These are phyloP conservation scores for Thymallus thymallus DNA, from an alignment of 2,113 vertebrate genomes.

Conservation along the genomic window DNA sequence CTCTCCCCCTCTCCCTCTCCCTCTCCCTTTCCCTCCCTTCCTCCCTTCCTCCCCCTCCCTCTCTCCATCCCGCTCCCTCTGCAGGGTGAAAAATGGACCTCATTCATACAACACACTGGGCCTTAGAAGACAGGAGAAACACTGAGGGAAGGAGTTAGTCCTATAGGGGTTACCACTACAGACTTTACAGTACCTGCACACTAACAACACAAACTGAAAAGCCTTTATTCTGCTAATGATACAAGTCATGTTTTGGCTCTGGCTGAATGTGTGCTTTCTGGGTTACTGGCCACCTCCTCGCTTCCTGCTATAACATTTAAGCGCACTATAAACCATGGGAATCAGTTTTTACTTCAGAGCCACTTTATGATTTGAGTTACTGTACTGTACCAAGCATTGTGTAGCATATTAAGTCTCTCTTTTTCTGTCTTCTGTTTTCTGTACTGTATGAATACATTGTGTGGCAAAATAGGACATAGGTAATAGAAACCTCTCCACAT, in stretches of 20 bases:
- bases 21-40: background rate
- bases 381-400: slow-evolving; percentile 40
- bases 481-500: slow-evolving; percentile 5
- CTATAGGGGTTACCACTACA: slow-evolving; percentile 1
- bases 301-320: slow-evolving; percentile 43
- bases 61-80: background rate
- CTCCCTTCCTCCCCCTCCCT: background rate
- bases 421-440: slow-evolving; percentile 25
- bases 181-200: slow-evolving; percentile 24
- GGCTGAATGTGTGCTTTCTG: slow-evolving; percentile 29
- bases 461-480: background rate
- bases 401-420: background rate
- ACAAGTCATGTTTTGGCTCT: slow-evolving; percentile 53
- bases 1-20: background rate
- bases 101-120: slow-evolving; percentile 15
- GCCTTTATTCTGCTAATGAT: slow-evolving; percentile 52
- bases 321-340: slow-evolving; percentile 54
- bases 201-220: slow-evolving; percentile 36
- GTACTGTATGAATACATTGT: slow-evolving; percentile 10
- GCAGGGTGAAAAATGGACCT: slow-evolving; percentile 40
- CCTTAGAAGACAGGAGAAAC: slow-evolving; percentile 14
- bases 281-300: slow-evolving; percentile 28
- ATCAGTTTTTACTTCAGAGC: slow-evolving; percentile 42
- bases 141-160: background rate
- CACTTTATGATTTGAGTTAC: slow-evolving; percentile 50